A percentile compares a stretch with the other conserved stretches of the same genome.
These are phyloP conservation scores for Saccopteryx bilineata DNA, from an alignment of 2,113 vertebrate species.

Conservation along the genomic window DNA sequence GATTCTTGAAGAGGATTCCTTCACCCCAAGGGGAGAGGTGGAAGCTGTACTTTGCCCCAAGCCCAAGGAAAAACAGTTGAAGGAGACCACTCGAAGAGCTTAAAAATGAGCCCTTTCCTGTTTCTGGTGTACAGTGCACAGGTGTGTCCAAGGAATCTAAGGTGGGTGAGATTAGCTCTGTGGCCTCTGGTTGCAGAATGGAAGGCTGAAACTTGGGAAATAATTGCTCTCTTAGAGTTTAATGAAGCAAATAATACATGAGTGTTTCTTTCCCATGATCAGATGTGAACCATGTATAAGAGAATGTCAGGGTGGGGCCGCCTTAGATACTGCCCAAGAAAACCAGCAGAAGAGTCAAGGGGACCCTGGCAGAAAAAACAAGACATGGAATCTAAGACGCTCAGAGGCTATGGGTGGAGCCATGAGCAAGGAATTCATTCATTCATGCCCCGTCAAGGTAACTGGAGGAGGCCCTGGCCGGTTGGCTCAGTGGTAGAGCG, in stretches of 20 bases:
- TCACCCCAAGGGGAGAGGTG: background rate
- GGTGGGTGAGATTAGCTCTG: background rate
- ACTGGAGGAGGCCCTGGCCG: no score
- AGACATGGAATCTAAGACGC: background rate
- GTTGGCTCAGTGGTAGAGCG: no score
- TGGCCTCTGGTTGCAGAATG: background rate
- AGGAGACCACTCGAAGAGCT: background rate
- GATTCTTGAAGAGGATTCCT: conserved; percentile 42
- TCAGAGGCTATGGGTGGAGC: background rate
- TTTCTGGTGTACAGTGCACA: background rate
- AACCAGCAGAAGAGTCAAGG: background rate
- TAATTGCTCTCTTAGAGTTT: background rate
- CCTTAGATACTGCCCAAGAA: background rate
- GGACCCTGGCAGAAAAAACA: background rate
- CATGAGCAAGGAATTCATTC: background rate
- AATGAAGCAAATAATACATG: background rate
- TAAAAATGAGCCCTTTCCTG: background rate
- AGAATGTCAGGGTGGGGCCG: background rate
- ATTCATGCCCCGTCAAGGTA: background rate
- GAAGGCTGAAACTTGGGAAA: background rate
- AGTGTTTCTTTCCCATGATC: background rate
- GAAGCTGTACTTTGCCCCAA: background rate
- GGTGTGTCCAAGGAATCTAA: background rate
- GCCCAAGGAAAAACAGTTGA: background rate
- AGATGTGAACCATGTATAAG: background rate